Evolutionary conservation across 2,113 vertebrate species (phyloP).

Genomic region (Strigops habroptila): DNA sequence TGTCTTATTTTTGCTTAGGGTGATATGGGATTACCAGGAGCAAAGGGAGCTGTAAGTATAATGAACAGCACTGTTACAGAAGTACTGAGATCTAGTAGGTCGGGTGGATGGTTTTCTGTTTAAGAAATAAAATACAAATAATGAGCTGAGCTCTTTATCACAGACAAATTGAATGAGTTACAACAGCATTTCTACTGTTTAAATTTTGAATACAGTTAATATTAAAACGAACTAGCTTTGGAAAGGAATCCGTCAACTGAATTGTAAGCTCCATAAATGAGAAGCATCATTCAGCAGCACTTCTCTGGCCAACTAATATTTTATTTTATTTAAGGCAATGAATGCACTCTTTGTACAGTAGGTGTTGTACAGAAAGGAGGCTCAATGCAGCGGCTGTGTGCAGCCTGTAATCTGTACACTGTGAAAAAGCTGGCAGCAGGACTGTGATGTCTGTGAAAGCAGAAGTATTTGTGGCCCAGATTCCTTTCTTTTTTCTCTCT

Average conservation of each 20-base stretch:
- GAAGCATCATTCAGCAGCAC: not conserved
- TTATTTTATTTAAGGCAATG: not conserved
- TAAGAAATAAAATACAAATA: slow-evolving; percentile 15
- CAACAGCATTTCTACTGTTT: not conserved
- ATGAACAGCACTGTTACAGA: not conserved
- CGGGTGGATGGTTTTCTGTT: not conserved
- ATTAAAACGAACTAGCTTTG: not conserved
- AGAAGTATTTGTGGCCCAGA: not conserved
- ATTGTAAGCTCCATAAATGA: not conserved
- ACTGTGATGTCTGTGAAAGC: not conserved
- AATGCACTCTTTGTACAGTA: not conserved
- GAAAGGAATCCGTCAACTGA: not conserved
- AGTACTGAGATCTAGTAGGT: not conserved
- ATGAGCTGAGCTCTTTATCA: not conserved
- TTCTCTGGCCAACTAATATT: not conserved
- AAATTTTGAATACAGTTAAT: slow-evolving; percentile 6
- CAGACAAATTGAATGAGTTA: slow-evolving; percentile 1
- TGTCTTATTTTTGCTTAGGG: slow-evolving; percentile 78
- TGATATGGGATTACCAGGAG: slow-evolving; percentile 84
- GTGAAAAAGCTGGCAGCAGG: not conserved
- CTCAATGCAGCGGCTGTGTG: not conserved
- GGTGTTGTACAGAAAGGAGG: not conserved
- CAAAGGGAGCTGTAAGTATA: slow-evolving; percentile 91
- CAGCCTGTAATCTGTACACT: not conserved
- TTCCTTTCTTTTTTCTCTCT: not conserved